Evolutionary conservation across 2,113 vertebrate genomes (phyloP), one percentile per base, ranked within the genome.

Genomic region (Cygnus buccinator): DNA sequence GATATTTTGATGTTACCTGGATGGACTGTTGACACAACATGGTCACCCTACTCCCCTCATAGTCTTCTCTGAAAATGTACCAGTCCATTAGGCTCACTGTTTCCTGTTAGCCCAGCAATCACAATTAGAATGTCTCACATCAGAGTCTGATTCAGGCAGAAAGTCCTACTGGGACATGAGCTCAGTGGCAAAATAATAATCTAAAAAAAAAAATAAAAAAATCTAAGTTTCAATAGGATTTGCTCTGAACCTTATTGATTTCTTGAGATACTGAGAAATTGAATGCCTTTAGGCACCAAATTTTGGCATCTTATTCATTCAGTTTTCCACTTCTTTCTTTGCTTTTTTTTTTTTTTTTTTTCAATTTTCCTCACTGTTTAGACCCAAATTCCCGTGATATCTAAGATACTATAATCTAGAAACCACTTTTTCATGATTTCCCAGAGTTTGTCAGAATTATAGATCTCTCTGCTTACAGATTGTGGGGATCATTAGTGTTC

Each of bases 141-240:
- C 61, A 71, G 91, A 73, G 55, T 67, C 50, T 94, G 85, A 86
- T 77, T 86, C 82, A 83, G 89, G 75, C 75, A 91, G 72, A 95
- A 93, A 44, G 52, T 29, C 17, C 37, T 80, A 67, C 71, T 88
- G 90, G 75, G 82, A 92, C 68, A 43, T 57, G 46, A 90, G 59
- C 75, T 96, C 67, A 77, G 82, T 67, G 72, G 55, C 85, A 95
- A 95, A 94, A 86, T 68, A 86, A 57, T 71, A 67, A 77, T 70
- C 46, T 22, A 46, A 46, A 46, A 46, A 81, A 66, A 41, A 41
- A 11, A 41, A 41, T 10, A 12, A 11, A 41, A 41, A 44, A 48
- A 48, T 48, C 46, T 48, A 83, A 65, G 37, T 83, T 93, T 90
- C 59, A 62, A 4, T 9, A 93, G 43, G 44, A 85, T 90, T 91